Evolutionary conservation across 2,797 vertebrate species (phyloP).

Genomic region (Simalia tracyae): DNA sequence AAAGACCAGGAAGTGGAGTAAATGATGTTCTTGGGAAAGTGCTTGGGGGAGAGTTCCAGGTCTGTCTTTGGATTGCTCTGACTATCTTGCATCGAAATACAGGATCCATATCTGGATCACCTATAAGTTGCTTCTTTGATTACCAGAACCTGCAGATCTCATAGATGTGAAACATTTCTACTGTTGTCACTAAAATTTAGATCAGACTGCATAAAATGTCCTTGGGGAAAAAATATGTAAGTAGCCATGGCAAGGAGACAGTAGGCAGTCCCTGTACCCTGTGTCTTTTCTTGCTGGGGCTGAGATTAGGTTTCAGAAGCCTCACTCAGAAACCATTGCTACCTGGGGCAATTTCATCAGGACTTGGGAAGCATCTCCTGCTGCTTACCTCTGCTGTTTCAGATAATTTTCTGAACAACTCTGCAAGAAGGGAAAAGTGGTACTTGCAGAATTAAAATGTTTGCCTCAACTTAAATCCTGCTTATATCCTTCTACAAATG

Average conservation of each 20-base stretch:
- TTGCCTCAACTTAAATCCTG: neutral
- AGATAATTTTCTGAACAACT: neutral
- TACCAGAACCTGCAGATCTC: neutral
- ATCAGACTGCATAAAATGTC: neutral
- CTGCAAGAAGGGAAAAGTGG: neutral
- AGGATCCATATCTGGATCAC: neutral
- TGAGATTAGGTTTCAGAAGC: neutral
- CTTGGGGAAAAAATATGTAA: neutral
- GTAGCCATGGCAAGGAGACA: neutral
- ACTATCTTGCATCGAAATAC: neutral
- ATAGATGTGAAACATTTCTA: neutral
- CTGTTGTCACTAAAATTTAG: neutral
- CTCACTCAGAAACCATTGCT: neutral
- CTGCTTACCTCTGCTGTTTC: neutral
- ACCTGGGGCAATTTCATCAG: neutral
- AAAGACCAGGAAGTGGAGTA: neutral
- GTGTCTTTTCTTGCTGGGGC: too few species aligned
- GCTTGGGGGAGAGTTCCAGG: neutral
- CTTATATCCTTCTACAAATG: neutral
- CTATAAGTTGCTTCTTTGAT: neutral
- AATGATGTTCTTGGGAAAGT: neutral
- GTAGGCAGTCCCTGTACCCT: too few species aligned
- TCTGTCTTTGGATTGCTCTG: neutral
- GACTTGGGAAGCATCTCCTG: neutral
- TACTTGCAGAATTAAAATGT: neutral